Base-by-base conservation (phyloP, 2,797 vertebrate species). In the Vultur gryphus region DNA sequence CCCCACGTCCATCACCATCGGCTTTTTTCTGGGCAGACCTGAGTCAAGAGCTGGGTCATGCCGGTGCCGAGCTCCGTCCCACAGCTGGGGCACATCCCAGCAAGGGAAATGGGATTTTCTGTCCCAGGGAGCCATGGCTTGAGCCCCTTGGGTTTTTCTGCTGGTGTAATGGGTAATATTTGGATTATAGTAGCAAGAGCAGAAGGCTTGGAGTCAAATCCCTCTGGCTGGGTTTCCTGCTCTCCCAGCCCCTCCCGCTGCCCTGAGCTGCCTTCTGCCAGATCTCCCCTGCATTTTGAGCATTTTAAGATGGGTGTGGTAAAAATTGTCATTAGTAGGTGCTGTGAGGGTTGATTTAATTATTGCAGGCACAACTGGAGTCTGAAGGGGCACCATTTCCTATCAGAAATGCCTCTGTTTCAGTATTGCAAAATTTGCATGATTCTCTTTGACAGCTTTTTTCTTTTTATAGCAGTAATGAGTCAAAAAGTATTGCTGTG, bases 381-480 rank as follows among this genome's bases (percentile, higher is more conserved):
- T 25, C 87, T 35, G 55, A 49, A 73, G 81, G 75, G 85, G 61
- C 89, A 62, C 43, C 62, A 3, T 77, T 77, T 54, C 84, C 58
- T 61, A 54, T 35, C 77, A n/a, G 39, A 57, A 13, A 20, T 7
- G 73, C 57, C 94, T 94, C 87, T 48, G 29, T 77, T 72, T 72
- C 76, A 59, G 59, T 41, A 26, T 16, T 20, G 69, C 51, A 57
- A 52, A 25, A 31, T 51, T 10, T 70, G 81, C 84, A 66, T 93
- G 37, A 94, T 80, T 48, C 86, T 33, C 33, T 24, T 23, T 66
- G 94, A 54, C 92, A 84, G 95, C 84, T 81, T 89, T 93, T 93
- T 73, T 49, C 90, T 91, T 94, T 94, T 96, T 87, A 84, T 84
- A 85, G 95, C 84, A 66, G 65, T 87, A 87, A 89, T 91, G 91